A percentile compares a stretch with the other conserved stretches of the same genome.
phyloP scores from a whole-genome alignment of 2,113 vertebrate genomes.

The Bos javanicus region DNA sequence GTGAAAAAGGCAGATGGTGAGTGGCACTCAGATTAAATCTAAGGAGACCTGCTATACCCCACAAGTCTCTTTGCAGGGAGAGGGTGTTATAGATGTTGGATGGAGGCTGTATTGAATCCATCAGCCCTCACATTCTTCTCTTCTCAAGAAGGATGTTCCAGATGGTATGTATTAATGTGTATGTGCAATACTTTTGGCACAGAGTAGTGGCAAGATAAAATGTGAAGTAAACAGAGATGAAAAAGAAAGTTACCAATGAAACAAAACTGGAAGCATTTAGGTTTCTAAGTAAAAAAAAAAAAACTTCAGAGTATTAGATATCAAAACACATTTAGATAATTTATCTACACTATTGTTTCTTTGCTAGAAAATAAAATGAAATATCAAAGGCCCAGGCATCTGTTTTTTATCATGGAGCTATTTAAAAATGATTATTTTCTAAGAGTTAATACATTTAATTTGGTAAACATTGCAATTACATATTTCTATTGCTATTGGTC shows the following conservation, averaged over 20 bases:
- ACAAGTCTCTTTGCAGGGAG: not conserved
- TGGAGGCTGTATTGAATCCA: not conserved
- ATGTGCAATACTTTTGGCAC: constrained; percentile 43
- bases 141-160: constrained; percentile 24
- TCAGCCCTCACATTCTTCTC: not conserved
- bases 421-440: not conserved
- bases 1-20: not conserved
- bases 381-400: not conserved
- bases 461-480: not conserved
- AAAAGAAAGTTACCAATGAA: constrained; percentile 31
- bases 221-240: constrained; percentile 51
- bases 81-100: not conserved
- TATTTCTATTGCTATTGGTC: not conserved
- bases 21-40: not conserved
- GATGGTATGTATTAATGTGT: constrained; percentile 49
- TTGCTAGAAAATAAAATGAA: not conserved
- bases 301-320: not conserved
- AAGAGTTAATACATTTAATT: not conserved
- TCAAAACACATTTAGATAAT: not conserved
- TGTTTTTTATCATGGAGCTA: not conserved
- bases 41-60: not conserved
- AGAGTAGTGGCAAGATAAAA: constrained; percentile 42
- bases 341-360: not conserved
- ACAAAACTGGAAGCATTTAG: not conserved
- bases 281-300: not conserved